Percentiles rank a stretch among this genome's conserved stretches.
These are phyloP conservation scores for Eilema depressum DNA, from an alignment of 2,888 invertebrate species.

Conservation along the genomic window DNA sequence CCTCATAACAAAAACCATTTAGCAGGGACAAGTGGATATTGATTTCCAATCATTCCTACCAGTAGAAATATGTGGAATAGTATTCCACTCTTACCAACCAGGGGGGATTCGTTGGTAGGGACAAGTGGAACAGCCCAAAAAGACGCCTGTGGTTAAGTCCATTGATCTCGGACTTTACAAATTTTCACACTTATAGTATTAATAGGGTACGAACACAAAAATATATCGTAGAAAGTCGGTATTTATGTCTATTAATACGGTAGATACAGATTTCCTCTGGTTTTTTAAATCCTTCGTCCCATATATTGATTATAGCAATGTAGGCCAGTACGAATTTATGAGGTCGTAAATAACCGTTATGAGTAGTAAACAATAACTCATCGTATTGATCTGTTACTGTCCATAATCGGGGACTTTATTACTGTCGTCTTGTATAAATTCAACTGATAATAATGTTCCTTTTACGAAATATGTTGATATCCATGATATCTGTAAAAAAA, in stretches of 20 bases:
- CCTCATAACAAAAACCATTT: too few species aligned
- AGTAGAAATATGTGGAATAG: too few species aligned
- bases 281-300: conserved; percentile 54
- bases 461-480: not conserved
- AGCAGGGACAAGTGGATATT: too few species aligned
- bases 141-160: not conserved
- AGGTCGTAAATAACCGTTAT: conserved; percentile 71
- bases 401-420: conserved; percentile 40
- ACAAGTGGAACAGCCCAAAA: too few species aligned
- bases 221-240: not conserved
- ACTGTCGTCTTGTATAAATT: conserved; percentile 19
- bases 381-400: conserved; percentile 46
- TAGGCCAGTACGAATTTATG: conserved; percentile 73
- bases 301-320: conserved; percentile 73
- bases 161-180: not conserved
- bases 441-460: not conserved
- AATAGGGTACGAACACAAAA: not conserved
- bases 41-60: too few species aligned
- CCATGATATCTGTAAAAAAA: not conserved
- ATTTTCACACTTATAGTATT: not conserved
- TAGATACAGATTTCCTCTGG: conserved; percentile 57
- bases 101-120: too few species aligned
- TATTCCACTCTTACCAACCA: too few species aligned
- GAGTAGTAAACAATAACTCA: conserved; percentile 57
- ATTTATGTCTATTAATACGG: conserved; percentile 56